phyloP scores from a whole-genome alignment of 2,113 vertebrate genomes.

The Lethenteron camtschaticum region DNA sequence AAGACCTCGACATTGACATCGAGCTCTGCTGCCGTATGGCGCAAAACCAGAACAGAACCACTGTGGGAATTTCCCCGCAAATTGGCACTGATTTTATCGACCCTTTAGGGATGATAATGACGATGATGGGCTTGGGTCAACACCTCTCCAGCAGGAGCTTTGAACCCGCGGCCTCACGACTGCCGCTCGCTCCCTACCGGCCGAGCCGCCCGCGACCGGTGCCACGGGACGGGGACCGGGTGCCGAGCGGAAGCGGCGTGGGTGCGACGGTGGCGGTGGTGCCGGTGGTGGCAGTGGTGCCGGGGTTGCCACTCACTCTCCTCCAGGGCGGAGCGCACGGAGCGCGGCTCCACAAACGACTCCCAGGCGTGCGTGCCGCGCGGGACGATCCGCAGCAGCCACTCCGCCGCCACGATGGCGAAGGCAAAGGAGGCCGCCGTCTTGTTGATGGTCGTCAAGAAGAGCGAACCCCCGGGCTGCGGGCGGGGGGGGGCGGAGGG shows the following conservation, averaged over 20 bases:
- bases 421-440: constrained; percentile 58
- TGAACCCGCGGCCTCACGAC: neutral
- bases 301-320: neutral
- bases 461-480: constrained; percentile 63
- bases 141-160: no score
- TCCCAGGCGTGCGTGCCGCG: constrained; percentile 80
- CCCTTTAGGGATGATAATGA: no score
- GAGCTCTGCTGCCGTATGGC: no score
- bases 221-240: neutral
- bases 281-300: no score
- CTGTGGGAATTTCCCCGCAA: no score
- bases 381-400: constrained; percentile 53
- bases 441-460: constrained; percentile 80
- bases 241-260: neutral
- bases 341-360: constrained; percentile 59
- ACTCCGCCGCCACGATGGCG: constrained; percentile 57
- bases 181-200: neutral
- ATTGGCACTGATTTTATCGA: no score
- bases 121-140: no score
- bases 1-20: no score
- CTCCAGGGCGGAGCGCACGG: neutral
- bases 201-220: neutral
- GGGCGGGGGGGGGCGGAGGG: neutral
- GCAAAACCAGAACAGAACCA: no score
- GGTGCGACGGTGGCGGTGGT: neutral